phyloP scores from a whole-genome alignment of 2,113 vertebrate species.

The Spilogale gracilis region DNA sequence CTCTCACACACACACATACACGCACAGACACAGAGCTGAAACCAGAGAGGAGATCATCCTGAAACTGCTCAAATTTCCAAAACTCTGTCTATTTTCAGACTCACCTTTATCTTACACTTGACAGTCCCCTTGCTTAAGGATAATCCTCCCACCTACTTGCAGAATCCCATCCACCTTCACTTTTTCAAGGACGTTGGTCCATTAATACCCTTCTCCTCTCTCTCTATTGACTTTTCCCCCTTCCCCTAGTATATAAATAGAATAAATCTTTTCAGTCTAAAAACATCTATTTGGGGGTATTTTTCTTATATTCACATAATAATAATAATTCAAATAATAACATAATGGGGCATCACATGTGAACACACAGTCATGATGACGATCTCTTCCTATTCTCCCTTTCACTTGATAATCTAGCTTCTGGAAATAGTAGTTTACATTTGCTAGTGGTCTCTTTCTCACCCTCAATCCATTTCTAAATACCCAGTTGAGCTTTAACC shows the following conservation, averaged over 20 bases:
- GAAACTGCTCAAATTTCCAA: not conserved
- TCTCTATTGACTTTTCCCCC: not conserved
- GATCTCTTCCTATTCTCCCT: not conserved
- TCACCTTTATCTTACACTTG: not conserved
- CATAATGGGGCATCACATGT: rapidly evolving
- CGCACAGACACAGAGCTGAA: not conserved
- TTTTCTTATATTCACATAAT: not conserved
- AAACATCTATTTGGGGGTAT: not conserved
- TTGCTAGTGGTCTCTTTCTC: not conserved
- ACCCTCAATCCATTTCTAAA: not conserved
- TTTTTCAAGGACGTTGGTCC: not conserved
- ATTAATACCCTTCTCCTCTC: not conserved
- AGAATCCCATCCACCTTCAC: not conserved
- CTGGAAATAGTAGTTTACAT: not conserved
- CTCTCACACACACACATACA: not conserved
- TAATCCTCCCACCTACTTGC: not conserved
- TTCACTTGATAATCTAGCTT: not conserved
- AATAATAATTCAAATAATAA: no score
- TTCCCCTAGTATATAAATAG: not conserved
- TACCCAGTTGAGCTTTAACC: rapidly evolving
- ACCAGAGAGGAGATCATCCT: not conserved
- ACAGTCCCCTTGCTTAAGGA: not conserved
- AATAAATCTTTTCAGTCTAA: not conserved
- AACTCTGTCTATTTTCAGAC: not conserved
- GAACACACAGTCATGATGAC: not conserved